Base-by-base conservation (phyloP, 2,113 vertebrate species). In the Solenodon paradoxus region DNA sequence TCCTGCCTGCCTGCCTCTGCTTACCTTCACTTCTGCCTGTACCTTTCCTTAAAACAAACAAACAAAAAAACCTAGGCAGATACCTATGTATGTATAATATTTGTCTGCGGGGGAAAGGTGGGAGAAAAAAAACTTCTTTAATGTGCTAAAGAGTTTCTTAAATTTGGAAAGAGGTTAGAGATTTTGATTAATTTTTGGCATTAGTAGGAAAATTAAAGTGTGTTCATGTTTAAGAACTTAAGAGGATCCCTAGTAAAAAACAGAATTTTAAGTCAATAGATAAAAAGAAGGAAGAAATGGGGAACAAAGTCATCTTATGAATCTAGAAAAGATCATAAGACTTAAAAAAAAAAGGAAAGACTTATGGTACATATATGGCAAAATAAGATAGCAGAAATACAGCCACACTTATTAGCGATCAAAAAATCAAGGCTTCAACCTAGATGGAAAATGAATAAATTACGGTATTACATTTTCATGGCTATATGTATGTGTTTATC, bases 211-310 rank as follows among this genome's bases (percentile, higher is more conserved):
- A 80, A 55, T n/a, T 40, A 32, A 45, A 64, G 19, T 71, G 79
- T 95, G 49, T 75, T 7, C 72, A 77, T 12, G 42, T 53, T 90
- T 84, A 55, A 88, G 32, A 92, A 63, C 20, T 51, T 57, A 88
- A 88, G 78, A 68, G 38, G 28, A 35, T 24, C 42, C 24, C 35
- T 90, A 61, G 13, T 92, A 93, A 81, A 59, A 63, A 20, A 75
- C 1, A 90, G 55, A 92, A 83, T 82, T 85, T 12, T 15, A 83
- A 84, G 13, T 95, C 64, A 95, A 59, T 95, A 83, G 69, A 87
- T 45, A 74, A 93, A 93, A 87, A 72, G 66, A 66, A 68, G 30
- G 42, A 49, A 92, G n/a, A n/a, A 63, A 68, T 15, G 57, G 64
- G 9, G 40, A 47, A 64, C 38, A 81, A 71, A 74, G 53, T 72